phyloP scores from a whole-genome alignment of 1,140 invertebrate species.

The Neodiprion fabricii region DNA sequence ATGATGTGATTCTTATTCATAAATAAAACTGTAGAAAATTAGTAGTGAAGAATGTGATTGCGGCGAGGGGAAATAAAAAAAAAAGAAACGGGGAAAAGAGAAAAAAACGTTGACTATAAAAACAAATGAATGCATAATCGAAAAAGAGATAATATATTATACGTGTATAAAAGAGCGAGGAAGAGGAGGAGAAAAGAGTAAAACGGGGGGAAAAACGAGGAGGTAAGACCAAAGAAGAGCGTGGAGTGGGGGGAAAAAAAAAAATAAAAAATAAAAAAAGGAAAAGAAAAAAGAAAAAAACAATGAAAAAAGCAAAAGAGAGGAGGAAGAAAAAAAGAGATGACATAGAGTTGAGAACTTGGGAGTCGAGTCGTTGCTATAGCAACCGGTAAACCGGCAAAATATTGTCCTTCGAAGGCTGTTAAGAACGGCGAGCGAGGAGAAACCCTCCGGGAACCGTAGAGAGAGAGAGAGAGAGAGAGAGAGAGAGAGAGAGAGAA shows the following conservation, averaged over 20 bases:
- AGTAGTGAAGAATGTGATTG: too few species aligned
- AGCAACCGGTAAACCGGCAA: conserved; percentile 51
- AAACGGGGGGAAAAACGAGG: not conserved
- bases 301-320: conserved; percentile 25
- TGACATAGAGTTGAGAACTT: conserved; percentile 26
- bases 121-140: not conserved
- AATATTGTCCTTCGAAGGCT: conserved; percentile 46
- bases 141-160: too few species aligned
- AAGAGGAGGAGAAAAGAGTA: not conserved
- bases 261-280: conserved; percentile 20
- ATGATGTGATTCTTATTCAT: too few species aligned
- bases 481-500: not conserved
- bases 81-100: not conserved
- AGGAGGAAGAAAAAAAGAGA: conserved; percentile 25
- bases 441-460: not conserved
- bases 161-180: too few species aligned
- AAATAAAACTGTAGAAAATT: too few species aligned
- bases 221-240: conserved; percentile 38
- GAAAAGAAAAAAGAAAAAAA: conserved; percentile 17
- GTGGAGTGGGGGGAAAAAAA: conserved; percentile 35
- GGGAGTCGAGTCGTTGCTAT: conserved; percentile 47
- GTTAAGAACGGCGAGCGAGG: conserved; percentile 12
- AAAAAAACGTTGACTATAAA: not conserved
- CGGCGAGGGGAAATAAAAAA: too few species aligned
- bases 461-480: not conserved